phyloP scores from a whole-genome alignment of 64 coral and sea anemone species.

The Acropora yongei region DNA sequence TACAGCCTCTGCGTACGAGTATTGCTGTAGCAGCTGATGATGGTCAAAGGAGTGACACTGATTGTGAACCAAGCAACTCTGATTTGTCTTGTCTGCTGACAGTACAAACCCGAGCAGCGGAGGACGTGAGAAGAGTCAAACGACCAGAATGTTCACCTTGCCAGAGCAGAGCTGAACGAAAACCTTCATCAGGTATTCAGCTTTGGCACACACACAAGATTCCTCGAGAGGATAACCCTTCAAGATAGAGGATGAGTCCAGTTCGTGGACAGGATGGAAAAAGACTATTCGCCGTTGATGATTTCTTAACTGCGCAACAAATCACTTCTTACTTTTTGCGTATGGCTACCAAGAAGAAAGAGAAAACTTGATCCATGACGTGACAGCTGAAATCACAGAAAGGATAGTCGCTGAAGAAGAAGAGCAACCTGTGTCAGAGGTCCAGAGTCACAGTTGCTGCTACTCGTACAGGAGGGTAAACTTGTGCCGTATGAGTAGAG shows the following conservation, averaged over 20 bases:
- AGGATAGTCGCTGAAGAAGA: constrained; percentile 13
- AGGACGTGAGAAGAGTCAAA: neutral
- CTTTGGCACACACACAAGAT: constrained; percentile 14
- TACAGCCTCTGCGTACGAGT: neutral
- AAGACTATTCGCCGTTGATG: constrained; percentile 29
- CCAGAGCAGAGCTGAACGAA: constrained; percentile 34
- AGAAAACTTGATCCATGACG: constrained; percentile 8
- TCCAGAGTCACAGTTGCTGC: neutral
- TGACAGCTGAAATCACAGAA: constrained; percentile 15
- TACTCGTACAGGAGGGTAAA: neutral
- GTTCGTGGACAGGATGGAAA: constrained; percentile 34
- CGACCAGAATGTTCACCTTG: constrained; percentile 29
- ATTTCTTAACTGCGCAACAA: constrained; percentile 43
- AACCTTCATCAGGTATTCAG: constrained; percentile 27
- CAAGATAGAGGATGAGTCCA: constrained; percentile 46
- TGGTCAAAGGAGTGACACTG: constrained; percentile 3
- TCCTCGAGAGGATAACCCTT: constrained; percentile 49
- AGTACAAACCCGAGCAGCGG: constrained; percentile 15
- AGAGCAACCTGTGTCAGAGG: constrained; percentile 16
- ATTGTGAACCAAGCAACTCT: constrained; percentile 7
- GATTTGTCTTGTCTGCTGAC: neutral
- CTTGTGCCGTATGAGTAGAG: constrained; percentile 2
- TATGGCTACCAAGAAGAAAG: constrained; percentile 41
- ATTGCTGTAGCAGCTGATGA: neutral
- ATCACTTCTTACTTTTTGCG: constrained; percentile 48